Conservation (phyloP, 2,888 invertebrate species). For the Temnothorax unifasciatus region DNA sequence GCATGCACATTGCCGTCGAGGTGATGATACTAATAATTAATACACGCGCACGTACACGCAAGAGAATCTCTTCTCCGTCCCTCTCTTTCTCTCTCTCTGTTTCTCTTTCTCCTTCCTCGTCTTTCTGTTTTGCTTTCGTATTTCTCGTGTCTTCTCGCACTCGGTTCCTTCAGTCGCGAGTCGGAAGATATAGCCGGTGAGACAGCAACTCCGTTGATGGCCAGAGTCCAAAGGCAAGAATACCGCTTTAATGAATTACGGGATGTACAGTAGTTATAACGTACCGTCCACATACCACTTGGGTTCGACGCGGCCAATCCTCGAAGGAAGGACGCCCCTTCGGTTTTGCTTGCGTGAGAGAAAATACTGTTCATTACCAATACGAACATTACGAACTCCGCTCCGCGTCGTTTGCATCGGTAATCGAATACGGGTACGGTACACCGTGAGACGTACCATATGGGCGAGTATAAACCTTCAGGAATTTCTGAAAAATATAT, state of each 20-base stretch:
- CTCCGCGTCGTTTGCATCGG: constrained; percentile 36
- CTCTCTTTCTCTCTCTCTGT: background rate
- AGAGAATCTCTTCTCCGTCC: constrained; percentile 12
- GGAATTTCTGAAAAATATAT: constrained; percentile 15
- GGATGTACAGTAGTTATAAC: constrained; percentile 70
- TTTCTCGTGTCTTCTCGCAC: constrained; percentile 18
- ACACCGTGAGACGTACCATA: background rate
- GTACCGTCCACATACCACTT: constrained; percentile 62
- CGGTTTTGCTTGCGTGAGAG: constrained; percentile 35
- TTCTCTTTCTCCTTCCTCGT: constrained; percentile 3
- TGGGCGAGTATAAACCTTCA: background rate
- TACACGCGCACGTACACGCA: constrained; percentile 42
- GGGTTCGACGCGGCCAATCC: constrained; percentile 36
- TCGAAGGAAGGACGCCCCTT: constrained; percentile 42
- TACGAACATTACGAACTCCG: constrained; percentile 45
- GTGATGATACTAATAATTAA: constrained; percentile 70
- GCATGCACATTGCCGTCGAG: constrained; percentile 35
- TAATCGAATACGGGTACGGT: constrained; percentile 33
- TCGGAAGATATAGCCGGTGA: constrained; percentile 51
- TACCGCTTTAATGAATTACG: constrained; percentile 74
- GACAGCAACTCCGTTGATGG: constrained; percentile 68
- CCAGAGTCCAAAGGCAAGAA: constrained; percentile 60
- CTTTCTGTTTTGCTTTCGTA: constrained; percentile 37
- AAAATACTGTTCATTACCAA: constrained; percentile 51
- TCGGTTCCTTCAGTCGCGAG: constrained; percentile 36